These are phyloP conservation scores for Linurgus olivaceus DNA, from an alignment of 2,797 vertebrate species.

Conservation along the genomic window DNA sequence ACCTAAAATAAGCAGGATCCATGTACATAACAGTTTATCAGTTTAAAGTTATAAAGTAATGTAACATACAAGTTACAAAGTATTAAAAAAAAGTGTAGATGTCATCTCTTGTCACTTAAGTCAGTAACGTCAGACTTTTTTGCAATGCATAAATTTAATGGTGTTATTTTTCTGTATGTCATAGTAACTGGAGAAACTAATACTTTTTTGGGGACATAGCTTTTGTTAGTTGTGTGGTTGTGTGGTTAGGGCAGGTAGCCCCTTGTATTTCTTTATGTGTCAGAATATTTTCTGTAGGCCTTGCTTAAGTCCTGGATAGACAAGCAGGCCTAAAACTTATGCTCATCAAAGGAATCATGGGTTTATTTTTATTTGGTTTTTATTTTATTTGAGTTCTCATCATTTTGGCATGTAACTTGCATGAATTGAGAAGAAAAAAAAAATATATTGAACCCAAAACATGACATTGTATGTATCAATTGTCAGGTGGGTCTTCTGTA, in stretches of 20 bases:
- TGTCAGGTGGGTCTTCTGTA: not conserved
- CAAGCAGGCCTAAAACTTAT: not conserved
- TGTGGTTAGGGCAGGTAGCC: not conserved
- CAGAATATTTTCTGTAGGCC: not conserved
- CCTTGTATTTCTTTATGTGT: not conserved
- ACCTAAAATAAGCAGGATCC: not conserved
- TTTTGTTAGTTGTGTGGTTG: not conserved
- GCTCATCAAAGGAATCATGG: not conserved
- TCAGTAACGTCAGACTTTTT: not conserved
- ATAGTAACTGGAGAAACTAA: not conserved
- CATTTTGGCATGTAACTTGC: not conserved
- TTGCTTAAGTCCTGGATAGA: not conserved
- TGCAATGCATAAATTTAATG: not conserved
- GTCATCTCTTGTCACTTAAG: not conserved
- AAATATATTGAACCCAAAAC: not conserved
- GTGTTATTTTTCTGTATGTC: not conserved
- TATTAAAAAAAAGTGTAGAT: not conserved
- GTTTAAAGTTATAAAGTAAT: not conserved
- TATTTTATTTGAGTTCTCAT: not conserved
- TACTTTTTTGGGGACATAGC: not conserved
- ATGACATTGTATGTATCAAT: not conserved
- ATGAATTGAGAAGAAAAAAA: not conserved
- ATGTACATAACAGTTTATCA: not conserved
- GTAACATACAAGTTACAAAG: not conserved
- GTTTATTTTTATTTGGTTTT: not conserved